Base-by-base conservation (phyloP, 2,113 vertebrate genomes). In the Protomyctophum bolini region DNA sequence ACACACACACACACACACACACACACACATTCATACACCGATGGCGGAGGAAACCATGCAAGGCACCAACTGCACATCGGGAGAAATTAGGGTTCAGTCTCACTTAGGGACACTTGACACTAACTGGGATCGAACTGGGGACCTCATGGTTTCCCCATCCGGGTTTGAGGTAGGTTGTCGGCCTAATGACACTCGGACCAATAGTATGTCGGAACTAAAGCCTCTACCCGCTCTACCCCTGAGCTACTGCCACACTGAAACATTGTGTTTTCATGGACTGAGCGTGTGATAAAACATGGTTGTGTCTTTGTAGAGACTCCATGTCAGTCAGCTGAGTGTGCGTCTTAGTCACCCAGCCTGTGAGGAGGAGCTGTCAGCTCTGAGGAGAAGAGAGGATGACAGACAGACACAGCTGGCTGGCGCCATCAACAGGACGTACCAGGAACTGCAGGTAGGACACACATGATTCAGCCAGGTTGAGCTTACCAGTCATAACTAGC, bases 381-480 rank as follows among this genome's bases (percentile, higher is more conserved):
- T 89, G 14, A 14, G 6, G 52, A 12, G 28, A 41, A 68, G 51
- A 28, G 89, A 90, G 80, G 61, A 83, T 61, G 56, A 61, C 3
- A 54, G 89, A 14, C 87, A 86, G 78, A 75, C 82, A 63, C 68
- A 57, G 61, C 78, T 89, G 9, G 63, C 73, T 14, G 8, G 9
- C 12, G 8, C 66, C 64, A 51, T 82, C 72, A 74, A 48, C 59
- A 6, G 45, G 7, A 7, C 68, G 28, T 80, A 86, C 62, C 62
- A 66, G 63, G 61, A 84, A 7, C 66, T 86, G 33, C 86, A 90
- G 80, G 88, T 88, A 10, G 49, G 49, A 10, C 33, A 41, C 33
- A 2, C 33, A 41, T 41, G 33, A 6, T 41, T 6, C 33, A 41
- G 33, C 33, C 3, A 41, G 33, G 33, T 41, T 41, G 33, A 41